Evolutionary conservation across 2,888 invertebrate genomes (phyloP), one percentile per base, ranked within the genome.

Genomic region (Craniophora ligustri): DNA sequence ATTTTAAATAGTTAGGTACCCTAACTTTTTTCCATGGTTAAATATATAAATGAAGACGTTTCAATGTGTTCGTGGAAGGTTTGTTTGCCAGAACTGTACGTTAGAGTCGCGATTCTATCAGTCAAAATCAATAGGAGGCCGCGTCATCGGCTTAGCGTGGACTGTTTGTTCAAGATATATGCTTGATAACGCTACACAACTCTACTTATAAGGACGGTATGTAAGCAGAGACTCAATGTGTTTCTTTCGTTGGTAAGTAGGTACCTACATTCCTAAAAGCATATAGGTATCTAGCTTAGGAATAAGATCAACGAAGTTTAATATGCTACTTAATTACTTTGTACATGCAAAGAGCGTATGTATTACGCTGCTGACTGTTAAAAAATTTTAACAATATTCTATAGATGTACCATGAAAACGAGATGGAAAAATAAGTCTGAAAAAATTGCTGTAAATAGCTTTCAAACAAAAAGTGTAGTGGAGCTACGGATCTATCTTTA

Each of bases 91-190:
- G 54, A 34, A 64, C 65, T 67, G 61, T 67, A 49, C 32, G 59
- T 68, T 59, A 50, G 53, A 61, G 62, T 65, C 72, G 66, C 75
- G 69, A 69, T 75, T 75, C 51, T 79, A 89, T 89, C 89, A 87
- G 86, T 85, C 82, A 88, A 86, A 89, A 89, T 86, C 88, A 89
- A 89, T 87, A 89, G 76, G 64, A 40, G 72, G 78, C 71, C 79
- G 50, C 60, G 66, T 54, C 70, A 50, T 45, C 45, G 67, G 48
- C 58, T 73, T 75, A 73, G 72, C 75, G 70, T 75, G 76, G 66
- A 62, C 81, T 86, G 83, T 89, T 88, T 88, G 78, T 64, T 64
- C 66, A 83, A 82, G 86, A 86, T 86, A 87, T 78, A 75, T 76
- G 56, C 50, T 49, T 73, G 84, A 86, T 87, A 88, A 85, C 73